Evolutionary conservation across 2,113 vertebrate genomes (phyloP), one percentile per base, ranked within the genome.

Genomic region (Trochalopteron elliotii): DNA sequence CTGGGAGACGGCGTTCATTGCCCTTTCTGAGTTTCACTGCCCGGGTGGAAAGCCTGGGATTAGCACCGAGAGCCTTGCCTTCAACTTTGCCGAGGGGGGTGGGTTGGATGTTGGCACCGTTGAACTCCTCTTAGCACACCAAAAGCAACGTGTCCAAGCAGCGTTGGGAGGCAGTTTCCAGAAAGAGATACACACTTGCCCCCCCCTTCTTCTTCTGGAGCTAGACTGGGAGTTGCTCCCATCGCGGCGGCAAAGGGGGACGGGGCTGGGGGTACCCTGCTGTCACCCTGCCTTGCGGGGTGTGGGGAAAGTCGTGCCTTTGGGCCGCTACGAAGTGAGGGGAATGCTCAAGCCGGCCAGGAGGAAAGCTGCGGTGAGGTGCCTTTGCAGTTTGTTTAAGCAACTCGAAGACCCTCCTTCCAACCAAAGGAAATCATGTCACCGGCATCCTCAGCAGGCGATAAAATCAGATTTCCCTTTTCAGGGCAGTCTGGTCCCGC

Each of bases 401-500:
- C 45, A 85, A 85, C 75, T 88, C 49, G 19, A 75, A 76, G 90
- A 96, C 83, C 87, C 96, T 96, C 84, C 88, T 95, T 91, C 74
- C 83, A 88, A 3, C 39, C 10, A 61, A 94, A 94, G 95, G 96
- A 96, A 97, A 90, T 96, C 79, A 47, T 93, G 96, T 92, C 95
- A 91, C 79, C 87, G 8, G 75, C 91, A 90, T 93, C 90, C 91
- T 91, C 94, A 77, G 90, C 31, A 18, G 64, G 83, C 47, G 95
- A 95, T 97, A 96, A 93, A 94, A 96, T 96, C 96, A 92, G 92
- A 93, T 97, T 96, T 96, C 96, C 96, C 94, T 93, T 92, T 92
- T 83, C 92, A 79, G 89, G 70, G 92, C 67, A 64, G 49, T 71
- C 93, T 91, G 67, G 63, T 95, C 94, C 86, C 3, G 37, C 83